Evolutionary conservation across 2,113 vertebrate genomes (phyloP).

Genomic region (Cephalopterus ornatus): DNA sequence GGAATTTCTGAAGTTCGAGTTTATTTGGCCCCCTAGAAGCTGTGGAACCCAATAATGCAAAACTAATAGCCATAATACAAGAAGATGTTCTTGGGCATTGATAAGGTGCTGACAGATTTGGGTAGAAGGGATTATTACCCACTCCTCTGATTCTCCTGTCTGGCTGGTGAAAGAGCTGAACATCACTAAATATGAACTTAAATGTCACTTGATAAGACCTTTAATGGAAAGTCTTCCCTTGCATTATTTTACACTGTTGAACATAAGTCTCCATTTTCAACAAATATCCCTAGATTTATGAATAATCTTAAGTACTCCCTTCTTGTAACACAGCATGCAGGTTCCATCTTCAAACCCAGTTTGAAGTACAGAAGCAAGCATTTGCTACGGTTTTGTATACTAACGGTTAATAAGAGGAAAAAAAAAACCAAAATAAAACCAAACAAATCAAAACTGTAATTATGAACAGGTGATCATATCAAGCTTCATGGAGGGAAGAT

Average conservation of each 20-base stretch:
- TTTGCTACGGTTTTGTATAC: not conserved
- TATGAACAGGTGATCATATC: not conserved
- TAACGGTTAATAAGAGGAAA: not conserved
- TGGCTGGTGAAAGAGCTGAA: not conserved
- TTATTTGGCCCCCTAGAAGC: not conserved
- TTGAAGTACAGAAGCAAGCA: not conserved
- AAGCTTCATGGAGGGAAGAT: not conserved
- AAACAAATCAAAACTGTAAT: not conserved
- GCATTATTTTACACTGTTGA: not conserved
- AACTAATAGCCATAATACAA: not conserved
- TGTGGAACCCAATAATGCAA: accelerated
- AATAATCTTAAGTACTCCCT: not conserved
- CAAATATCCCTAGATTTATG: not conserved
- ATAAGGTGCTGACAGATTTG: not conserved
- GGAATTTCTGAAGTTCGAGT: not conserved
- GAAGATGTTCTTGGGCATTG: not conserved
- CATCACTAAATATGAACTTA: not conserved
- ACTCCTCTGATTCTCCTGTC: not conserved
- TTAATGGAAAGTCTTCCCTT: not conserved
- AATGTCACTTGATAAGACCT: not conserved
- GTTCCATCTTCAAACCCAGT: not conserved
- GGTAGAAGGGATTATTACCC: not conserved
- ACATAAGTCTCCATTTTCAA: not conserved
- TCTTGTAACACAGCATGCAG: not conserved
- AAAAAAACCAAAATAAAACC: not conserved